Conservation (phyloP, 2,888 invertebrate species). For the Lasius platythorax region DNA sequence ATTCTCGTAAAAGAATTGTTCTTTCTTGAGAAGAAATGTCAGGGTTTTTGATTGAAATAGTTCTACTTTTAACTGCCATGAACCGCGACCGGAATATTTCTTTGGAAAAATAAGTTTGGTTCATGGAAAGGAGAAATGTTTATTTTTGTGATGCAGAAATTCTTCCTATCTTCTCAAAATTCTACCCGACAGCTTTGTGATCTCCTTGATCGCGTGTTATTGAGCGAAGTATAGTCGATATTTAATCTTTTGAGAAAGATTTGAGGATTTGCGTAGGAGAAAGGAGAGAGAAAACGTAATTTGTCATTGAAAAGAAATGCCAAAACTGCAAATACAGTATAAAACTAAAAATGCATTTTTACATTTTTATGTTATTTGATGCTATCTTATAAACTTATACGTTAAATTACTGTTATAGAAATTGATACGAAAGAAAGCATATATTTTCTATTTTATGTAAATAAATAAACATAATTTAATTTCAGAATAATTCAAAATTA, state of each 20-base stretch:
- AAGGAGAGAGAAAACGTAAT: not conserved
- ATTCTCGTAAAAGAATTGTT: slow-evolving; percentile 22
- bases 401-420: not conserved
- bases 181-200: not conserved
- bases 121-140: not conserved
- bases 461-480: not conserved
- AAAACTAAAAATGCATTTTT: not conserved
- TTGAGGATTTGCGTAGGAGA: not conserved
- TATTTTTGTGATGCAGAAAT: not conserved
- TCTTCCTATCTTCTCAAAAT: not conserved
- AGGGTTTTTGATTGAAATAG: slow-evolving; percentile 26
- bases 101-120: not conserved
- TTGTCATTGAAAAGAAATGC: not conserved
- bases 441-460: not conserved
- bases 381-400: not conserved
- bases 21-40: not conserved
- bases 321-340: not conserved
- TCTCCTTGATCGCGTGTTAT: slow-evolving; percentile 8
- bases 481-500: not conserved
- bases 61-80: slow-evolving; percentile 17
- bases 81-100: not conserved
- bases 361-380: not conserved
- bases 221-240: not conserved
- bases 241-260: slow-evolving; percentile 5
- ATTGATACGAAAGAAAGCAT: not conserved